These are phyloP conservation scores for Argyra leucocephala DNA, from an alignment of 2,888 invertebrate genomes.

Conservation along the genomic window DNA sequence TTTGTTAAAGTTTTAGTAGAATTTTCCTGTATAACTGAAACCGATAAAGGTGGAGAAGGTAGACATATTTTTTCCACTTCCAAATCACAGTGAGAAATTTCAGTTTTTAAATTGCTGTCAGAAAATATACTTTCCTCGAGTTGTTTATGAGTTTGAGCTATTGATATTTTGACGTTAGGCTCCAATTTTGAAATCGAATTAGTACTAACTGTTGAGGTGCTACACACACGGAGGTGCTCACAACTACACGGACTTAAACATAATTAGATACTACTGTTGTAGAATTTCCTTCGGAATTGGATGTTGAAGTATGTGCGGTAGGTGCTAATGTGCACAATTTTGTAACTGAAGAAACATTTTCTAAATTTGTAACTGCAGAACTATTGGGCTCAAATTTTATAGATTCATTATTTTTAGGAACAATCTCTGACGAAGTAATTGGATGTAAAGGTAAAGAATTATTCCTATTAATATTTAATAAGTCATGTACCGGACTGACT, in stretches of 20 bases:
- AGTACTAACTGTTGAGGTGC: not conserved
- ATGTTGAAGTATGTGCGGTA: not conserved
- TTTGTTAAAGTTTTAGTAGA: too few species aligned
- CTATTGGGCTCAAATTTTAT: not conserved
- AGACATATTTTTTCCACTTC: not conserved
- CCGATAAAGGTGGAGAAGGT: too few species aligned
- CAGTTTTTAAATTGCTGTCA: not conserved
- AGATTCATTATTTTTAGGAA: not conserved
- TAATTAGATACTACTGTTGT: not conserved
- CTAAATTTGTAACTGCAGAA: not conserved
- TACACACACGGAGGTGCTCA: not conserved
- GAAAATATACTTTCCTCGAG: not conserved
- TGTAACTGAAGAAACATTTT: not conserved
- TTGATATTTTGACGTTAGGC: too few species aligned
- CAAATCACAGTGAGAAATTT: not conserved
- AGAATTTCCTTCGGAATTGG: not conserved
- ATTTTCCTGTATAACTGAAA: too few species aligned
- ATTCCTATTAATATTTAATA: slow-evolving; percentile 40
- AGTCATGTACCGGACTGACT: slow-evolving; percentile 39
- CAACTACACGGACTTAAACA: not conserved
- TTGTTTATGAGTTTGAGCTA: not conserved
- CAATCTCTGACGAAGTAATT: not conserved
- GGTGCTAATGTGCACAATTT: not conserved
- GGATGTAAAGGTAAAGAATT: slow-evolving; percentile 25
- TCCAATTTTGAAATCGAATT: not conserved